phyloP scores from a whole-genome alignment of 2,888 invertebrate species.

The Oligia fasciuncula region DNA sequence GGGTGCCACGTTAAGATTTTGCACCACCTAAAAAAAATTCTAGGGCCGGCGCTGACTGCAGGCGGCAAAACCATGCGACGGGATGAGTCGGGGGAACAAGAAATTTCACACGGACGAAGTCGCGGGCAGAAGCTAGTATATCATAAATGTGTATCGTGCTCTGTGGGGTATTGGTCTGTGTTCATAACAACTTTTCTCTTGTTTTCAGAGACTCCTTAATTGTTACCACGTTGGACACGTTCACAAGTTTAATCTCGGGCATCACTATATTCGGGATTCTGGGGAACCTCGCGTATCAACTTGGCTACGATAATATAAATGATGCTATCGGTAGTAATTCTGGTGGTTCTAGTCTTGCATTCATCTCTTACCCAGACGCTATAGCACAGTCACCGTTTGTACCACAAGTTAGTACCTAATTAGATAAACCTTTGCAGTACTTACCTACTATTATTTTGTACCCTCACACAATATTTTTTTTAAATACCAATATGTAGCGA shows the following conservation, averaged over 20 bases:
- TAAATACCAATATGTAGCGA: background rate
- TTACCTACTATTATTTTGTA: background rate
- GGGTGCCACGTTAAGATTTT: too few species aligned
- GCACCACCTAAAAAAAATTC: too few species aligned
- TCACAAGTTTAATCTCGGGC: conserved; percentile 95
- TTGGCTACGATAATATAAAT: conserved; percentile 90
- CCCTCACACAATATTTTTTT: background rate
- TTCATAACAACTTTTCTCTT: background rate
- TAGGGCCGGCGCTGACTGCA: too few species aligned
- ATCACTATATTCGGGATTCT: conserved; percentile 95
- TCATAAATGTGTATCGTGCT: background rate
- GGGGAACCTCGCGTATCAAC: conserved; percentile 93
- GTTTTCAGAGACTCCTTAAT: conserved; percentile 93
- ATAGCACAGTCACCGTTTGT: conserved; percentile 93
- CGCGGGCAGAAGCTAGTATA: background rate
- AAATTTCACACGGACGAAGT: background rate
- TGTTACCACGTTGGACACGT: conserved; percentile 94
- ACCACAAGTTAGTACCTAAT: conserved; percentile 90
- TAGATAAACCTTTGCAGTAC: background rate
- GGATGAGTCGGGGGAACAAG: background rate
- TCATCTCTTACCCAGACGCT: conserved; percentile 96
- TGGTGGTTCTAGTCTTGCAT: conserved; percentile 94
- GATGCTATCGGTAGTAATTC: conserved; percentile 90
- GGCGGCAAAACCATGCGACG: background rate
- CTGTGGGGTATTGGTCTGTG: background rate